phyloP scores from a whole-genome alignment of 2,888 invertebrate genomes.

The Lepidocyrtoides sp. region DNA sequence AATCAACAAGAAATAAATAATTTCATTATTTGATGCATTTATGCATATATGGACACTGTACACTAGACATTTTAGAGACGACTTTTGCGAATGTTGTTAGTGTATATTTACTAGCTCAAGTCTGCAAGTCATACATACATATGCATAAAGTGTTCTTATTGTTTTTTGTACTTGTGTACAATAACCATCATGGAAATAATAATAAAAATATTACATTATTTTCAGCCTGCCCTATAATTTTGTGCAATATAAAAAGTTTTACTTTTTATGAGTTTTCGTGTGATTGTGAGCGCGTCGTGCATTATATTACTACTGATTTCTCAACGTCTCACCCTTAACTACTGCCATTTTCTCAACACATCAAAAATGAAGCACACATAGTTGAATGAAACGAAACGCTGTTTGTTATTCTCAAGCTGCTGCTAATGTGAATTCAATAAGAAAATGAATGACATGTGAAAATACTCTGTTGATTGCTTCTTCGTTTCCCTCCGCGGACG shows the following conservation, averaged over 20 bases:
- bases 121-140: too few relatives aligned
- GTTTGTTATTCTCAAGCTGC: neutral
- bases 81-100: too few relatives aligned
- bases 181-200: neutral
- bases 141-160: too few relatives aligned
- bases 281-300: neutral
- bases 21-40: neutral
- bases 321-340: neutral
- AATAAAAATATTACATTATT: constrained; percentile 24
- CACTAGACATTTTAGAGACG: too few relatives aligned
- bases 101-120: too few relatives aligned
- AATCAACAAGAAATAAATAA: neutral
- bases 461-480: constrained; percentile 27
- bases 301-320: constrained; percentile 1
- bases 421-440: constrained; percentile 33
- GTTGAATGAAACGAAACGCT: too few relatives aligned
- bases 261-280: neutral
- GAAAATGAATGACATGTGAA: constrained; percentile 50
- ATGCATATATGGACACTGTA: too few relatives aligned
- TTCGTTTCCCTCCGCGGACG: neutral
- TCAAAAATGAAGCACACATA: neutral
- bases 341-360: constrained; percentile 24
- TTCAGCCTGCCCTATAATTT: constrained; percentile 1
- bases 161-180: neutral
- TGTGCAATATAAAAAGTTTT: constrained; percentile 26